A percentile compares a stretch with the other conserved stretches of the same genome.
phyloP scores from a whole-genome alignment of 1,140 invertebrate species.

The Heliconius nattereri region DNA sequence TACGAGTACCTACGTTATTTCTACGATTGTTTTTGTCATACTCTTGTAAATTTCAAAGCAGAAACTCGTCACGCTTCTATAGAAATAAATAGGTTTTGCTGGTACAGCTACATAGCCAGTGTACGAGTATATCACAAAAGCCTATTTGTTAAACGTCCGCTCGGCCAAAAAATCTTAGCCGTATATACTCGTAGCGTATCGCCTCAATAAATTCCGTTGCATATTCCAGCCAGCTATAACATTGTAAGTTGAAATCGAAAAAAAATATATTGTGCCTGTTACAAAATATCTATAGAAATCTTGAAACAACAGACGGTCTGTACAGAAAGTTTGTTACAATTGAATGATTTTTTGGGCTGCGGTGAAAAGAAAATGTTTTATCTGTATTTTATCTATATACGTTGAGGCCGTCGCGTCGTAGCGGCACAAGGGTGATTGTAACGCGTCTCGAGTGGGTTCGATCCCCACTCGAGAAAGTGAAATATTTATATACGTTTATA shows the following conservation, averaged over 20 bases:
- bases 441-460: too few relatives aligned
- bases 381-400: too few relatives aligned
- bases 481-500: too few relatives aligned
- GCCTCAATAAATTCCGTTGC: neutral
- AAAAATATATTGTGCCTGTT: neutral
- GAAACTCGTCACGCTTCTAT: neutral
- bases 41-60: neutral
- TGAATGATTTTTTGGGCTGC: too few relatives aligned
- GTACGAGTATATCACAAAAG: neutral
- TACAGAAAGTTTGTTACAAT: too few relatives aligned
- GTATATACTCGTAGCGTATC: neutral
- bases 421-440: too few relatives aligned
- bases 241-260: neutral
- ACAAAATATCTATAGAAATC: neutral
- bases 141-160: neutral
- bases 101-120: neutral
- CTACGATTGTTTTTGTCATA: neutral
- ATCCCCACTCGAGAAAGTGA: too few relatives aligned
- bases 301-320: neutral
- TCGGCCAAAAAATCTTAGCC: slow-evolving; percentile 4
- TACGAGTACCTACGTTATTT: neutral
- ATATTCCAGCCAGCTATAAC: neutral
- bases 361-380: too few relatives aligned
- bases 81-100: neutral
- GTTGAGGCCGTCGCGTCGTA: too few relatives aligned